Conservation (phyloP, 2,797 vertebrate genomes). For the Pseudochromis fuscus region DNA sequence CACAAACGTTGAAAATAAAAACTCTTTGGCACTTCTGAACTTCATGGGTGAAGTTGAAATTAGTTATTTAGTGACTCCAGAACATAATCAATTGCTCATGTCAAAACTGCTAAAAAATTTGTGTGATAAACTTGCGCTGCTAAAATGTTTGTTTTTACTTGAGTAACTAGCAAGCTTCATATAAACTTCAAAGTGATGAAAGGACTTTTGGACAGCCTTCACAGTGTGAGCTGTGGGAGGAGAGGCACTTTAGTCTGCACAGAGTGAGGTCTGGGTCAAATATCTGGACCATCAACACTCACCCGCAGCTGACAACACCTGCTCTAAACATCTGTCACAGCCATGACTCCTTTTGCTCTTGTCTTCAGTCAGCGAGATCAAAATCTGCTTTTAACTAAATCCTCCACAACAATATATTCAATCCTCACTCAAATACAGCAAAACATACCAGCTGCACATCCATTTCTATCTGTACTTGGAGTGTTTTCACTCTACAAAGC, state of each 20-base stretch:
- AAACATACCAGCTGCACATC: background rate
- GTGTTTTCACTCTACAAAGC: background rate
- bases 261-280: conserved; percentile 46
- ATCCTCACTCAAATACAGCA: conserved; percentile 7
- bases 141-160: background rate
- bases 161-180: background rate
- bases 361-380: conserved; percentile 16
- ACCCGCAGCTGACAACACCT: conserved; percentile 43
- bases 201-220: conserved; percentile 3
- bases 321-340: conserved; percentile 53
- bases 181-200: conserved; percentile 15
- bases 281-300: conserved; percentile 28
- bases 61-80: too few species aligned
- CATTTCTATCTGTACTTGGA: background rate
- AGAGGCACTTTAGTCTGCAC: conserved; percentile 28
- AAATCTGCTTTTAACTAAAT: conserved; percentile 28
- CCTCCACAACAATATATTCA: conserved; percentile 7
- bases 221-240: conserved; percentile 30
- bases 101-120: too few species aligned
- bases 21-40: background rate
- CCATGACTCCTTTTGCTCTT: conserved; percentile 15
- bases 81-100: too few species aligned
- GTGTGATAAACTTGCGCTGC: too few species aligned
- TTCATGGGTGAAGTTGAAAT: too few species aligned
- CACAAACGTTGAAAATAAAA: too few species aligned